A percentile compares a stretch with the other conserved stretches of the same genome.
These are phyloP conservation scores for Pristionchus mayeri DNA, from an alignment of 2,888 invertebrate genomes.

Conservation along the genomic window DNA sequence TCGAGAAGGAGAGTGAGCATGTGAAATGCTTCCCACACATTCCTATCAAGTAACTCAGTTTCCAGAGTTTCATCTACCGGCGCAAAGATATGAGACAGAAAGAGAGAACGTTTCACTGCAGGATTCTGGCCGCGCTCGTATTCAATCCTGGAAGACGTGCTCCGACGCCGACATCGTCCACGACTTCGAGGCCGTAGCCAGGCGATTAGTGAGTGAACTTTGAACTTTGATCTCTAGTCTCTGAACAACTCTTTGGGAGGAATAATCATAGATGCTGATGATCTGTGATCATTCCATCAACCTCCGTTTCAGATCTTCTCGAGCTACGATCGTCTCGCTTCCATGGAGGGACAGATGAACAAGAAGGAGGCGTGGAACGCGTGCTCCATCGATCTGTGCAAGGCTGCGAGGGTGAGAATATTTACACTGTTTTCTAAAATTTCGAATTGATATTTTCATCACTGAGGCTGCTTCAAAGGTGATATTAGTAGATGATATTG, in stretches of 20 bases:
- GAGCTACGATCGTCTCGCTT: slow-evolving; percentile 63
- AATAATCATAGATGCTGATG: not conserved
- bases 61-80: too few species aligned
- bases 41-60: too few species aligned
- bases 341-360: slow-evolving; percentile 75
- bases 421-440: too few species aligned
- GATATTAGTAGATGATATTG: too few species aligned
- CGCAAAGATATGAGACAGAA: not conserved
- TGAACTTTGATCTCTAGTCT: not conserved
- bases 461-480: too few species aligned
- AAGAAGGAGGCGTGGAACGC: slow-evolving; percentile 91
- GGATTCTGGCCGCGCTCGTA: not conserved
- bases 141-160: slow-evolving; percentile 55
- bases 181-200: slow-evolving; percentile 71
- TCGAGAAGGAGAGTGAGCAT: too few species aligned
- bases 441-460: too few species aligned
- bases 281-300: not conserved
- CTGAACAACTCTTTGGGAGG: not conserved
- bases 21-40: too few species aligned
- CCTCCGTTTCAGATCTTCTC: slow-evolving; percentile 58
- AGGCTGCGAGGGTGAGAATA: slow-evolving; percentile 85
- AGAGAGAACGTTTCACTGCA: not conserved
- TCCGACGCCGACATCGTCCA: slow-evolving; percentile 60
- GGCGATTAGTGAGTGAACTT: slow-evolving; percentile 57
- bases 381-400: slow-evolving; percentile 87